These are phyloP conservation scores for Garrulus glandarius DNA, from an alignment of 2,797 vertebrate species.

Conservation along the genomic window DNA sequence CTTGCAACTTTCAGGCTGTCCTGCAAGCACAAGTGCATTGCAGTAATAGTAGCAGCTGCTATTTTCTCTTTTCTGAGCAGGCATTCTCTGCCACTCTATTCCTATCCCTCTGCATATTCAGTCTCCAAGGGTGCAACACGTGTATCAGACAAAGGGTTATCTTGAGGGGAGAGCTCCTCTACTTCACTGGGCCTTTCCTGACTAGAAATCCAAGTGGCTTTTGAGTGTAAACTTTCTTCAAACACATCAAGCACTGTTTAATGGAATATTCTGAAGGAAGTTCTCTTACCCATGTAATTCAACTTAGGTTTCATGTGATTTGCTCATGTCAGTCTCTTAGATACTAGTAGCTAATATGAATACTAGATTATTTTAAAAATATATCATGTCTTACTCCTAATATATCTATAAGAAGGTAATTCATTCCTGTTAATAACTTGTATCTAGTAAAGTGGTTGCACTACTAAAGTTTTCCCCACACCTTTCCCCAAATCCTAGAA, in stretches of 20 bases:
- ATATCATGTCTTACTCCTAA: not conserved
- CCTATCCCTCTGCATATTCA: not conserved
- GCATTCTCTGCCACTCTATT: not conserved
- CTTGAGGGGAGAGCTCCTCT: not conserved
- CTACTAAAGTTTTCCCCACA: not conserved
- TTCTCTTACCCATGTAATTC: not conserved
- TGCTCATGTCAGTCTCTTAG: not conserved
- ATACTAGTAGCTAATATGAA: not conserved
- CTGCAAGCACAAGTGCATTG: not conserved
- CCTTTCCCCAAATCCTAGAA: not conserved
- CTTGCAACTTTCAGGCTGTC: not conserved
- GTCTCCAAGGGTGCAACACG: not conserved
- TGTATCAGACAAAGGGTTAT: not conserved
- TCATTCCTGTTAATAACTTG: not conserved
- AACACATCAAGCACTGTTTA: not conserved
- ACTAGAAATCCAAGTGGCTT: not conserved
- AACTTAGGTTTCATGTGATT: not conserved
- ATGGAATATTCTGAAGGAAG: not conserved
- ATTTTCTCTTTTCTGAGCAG: conserved; percentile 9
- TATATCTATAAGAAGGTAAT: not conserved
- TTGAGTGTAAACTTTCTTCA: not conserved
- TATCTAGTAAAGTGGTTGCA: not conserved
- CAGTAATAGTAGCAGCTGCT: not conserved
- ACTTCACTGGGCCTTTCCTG: not conserved
- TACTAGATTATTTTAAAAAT: not conserved